Evolutionary conservation across 2,113 vertebrate species (phyloP).

Genomic region (Progne subis): DNA sequence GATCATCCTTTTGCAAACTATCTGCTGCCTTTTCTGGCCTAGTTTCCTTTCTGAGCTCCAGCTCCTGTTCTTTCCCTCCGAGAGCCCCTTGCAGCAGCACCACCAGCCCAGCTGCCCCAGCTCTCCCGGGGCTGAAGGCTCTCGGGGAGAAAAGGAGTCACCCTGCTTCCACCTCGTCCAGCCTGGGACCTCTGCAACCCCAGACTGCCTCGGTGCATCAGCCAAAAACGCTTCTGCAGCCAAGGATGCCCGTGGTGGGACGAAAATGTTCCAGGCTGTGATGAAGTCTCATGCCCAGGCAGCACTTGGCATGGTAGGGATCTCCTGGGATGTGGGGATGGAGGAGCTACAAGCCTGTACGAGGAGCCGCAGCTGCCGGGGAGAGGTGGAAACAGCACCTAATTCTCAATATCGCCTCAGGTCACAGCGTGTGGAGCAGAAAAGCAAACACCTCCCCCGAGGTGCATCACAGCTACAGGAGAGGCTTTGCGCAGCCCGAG

Average conservation of each 20-base stretch:
- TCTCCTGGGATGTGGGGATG: accelerated
- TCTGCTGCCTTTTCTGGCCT: constrained; percentile 27
- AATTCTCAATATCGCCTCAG: neutral
- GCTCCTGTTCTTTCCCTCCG: neutral
- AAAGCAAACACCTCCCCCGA: neutral
- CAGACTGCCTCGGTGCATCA: neutral
- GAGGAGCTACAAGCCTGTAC: neutral
- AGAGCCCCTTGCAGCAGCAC: neutral
- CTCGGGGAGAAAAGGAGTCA: neutral
- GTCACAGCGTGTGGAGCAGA: accelerated
- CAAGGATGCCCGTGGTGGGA: neutral
- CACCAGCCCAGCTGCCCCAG: neutral
- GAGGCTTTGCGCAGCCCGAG: neutral
- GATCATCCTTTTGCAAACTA: constrained; percentile 50
- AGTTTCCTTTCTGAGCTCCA: neutral
- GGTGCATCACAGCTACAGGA: neutral
- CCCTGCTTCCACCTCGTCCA: neutral
- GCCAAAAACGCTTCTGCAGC: neutral
- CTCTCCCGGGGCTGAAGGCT: neutral
- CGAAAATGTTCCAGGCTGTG: accelerated
- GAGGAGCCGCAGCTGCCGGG: neutral
- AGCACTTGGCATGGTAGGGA: accelerated
- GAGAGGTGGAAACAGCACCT: neutral
- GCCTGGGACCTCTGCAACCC: neutral
- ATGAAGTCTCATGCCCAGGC: neutral